Base-by-base conservation (phyloP, 2,797 vertebrate species). In the Etheostoma nigrum region DNA sequence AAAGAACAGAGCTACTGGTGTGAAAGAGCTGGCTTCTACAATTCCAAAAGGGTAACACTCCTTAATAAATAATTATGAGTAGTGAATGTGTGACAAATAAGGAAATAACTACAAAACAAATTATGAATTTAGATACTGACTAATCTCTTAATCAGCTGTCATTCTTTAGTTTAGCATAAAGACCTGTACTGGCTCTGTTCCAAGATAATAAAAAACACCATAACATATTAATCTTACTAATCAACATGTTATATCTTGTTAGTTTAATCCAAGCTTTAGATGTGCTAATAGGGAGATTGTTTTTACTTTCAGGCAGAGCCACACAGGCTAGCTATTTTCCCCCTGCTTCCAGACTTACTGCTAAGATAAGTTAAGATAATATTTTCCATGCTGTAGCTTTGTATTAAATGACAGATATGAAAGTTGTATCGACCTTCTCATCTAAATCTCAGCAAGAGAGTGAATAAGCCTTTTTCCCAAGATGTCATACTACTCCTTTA, bases 1-100 rank as follows among this genome's bases (percentile, higher is more conserved):
- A 55, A 69, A 78, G 65, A 72, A 76, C 21, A 71, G 51, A 58
- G 47, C 12, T 53, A 44, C 53, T 86, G 60, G 47, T 53, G 36
- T 49, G 44, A 69, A 66, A 55, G 61, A 74, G 51, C 33, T 73
- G 44, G 23, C 33, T 42, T 42, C 51, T 40, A 14, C 40, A 53
- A 53, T 55, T n/a, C 6, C 11, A 72, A 47, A 74, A 30, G 3
- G 9, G 14, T 19, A 33, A 60, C 2, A 23, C 15, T 33, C 30
- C 4, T 30, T 1, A 6, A 21, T 18, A 60, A 79, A 61, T 54
- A 42, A 44, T 51, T 14, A 4, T 30, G 8, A 21, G 44, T 9
- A 16, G 3, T 45, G 4, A 63, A 12, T 51, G 14, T 64, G 3
- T 4, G 11, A 57, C 5, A 48, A 67, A 48, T 49, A 16, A 27